Base-by-base conservation (phyloP, 1,140 invertebrate species). In the Batillaria attramentaria region DNA sequence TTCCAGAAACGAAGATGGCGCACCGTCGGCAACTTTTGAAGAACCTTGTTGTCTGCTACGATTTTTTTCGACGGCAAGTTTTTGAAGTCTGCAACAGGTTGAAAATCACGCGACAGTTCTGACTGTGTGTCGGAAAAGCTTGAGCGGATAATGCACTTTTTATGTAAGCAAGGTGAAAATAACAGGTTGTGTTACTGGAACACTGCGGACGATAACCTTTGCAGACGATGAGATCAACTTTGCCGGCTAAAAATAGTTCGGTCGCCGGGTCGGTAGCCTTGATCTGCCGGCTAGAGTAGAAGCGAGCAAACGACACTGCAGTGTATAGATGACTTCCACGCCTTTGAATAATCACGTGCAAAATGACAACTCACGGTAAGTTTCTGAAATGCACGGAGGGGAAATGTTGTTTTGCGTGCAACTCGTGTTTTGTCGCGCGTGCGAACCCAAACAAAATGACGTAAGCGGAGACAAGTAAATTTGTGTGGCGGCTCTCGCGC, bases 211-310 rank as follows among this genome's bases (percentile, higher is more conserved):
- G 68, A 70, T 75, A 75, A 75, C 73, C 73, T 75, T 75, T 75
- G 73, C 73, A 75, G 73, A 75, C 73, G 73, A 75, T 75, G 73
- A 75, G 73, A 75, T 75, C 73, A 75, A 75, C 73, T 75, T 73
- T 75, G 73, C 33, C 39, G 54, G 60, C 73, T 75, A 75, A 75
- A 75, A 75, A 75, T 75, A 75, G 73, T 54, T 10, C 33, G 73
- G 73, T 75, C 73, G 73, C 73, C 73, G 73, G 73, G 73, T 75
- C 73, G 73, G 35, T 65, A 75, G 73, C 73, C 73, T 42, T 39
- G 57, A 41, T 75, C 54, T 28, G 31, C 73, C 37, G 39, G 73
- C 37, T 39, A 65, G 57, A 62, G 54, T 33, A 28, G 39, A 39
- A 62, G 41, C 18, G 68, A 18, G 24, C n/a, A n/a, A n/a, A n/a